Evolutionary conservation across 2,113 vertebrate species (phyloP), one percentile per base, ranked within the genome.

Genomic region (Procapra przewalskii): DNA sequence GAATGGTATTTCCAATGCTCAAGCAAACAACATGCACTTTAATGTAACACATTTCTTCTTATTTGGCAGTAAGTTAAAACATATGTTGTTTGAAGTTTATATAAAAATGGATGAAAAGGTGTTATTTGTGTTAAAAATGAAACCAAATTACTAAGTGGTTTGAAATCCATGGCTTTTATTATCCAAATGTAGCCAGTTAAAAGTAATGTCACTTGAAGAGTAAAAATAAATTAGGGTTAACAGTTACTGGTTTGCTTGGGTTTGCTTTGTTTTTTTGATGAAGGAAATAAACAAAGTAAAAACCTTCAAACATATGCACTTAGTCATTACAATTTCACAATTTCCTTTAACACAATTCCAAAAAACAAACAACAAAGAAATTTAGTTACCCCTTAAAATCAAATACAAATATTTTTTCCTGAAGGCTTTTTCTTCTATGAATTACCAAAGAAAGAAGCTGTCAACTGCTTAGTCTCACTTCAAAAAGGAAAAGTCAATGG

Each of bases 11-110:
- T 99, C 98, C 98, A 99, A 98, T 97, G 98, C 97, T 97, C 96
- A 98, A 98, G 98, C 97, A 99, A 99, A 99, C 98, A 99, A 99
- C 98, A 98, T 98, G 98, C 97, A 99, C 98, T 99, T 99, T 98
- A 98, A 99, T 98, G 98, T 98, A 99, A 99, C 98, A 98, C 98
- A 98, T 99, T 99, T 99, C 98, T 98, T 98, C 98, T 98, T 97
- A 98, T 98, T 99, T 99, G 98, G 95, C 97, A 98, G 97, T 94
- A 98, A 98, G 98, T 98, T 99, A 99, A 99, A 99, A 98, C 96
- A 98, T 98, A 98, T 67, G 98, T 98, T 98, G 97, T 98, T 98
- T 99, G 98, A 95, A 94, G 97, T 97, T 98, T 98, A 94, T 97
- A 98, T 97, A 98, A 99, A 99, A 99, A 98, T 67, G 93, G 94